Conservation (phyloP, 1,140 invertebrate genomes). For the Drosophila ambigua region DNA sequence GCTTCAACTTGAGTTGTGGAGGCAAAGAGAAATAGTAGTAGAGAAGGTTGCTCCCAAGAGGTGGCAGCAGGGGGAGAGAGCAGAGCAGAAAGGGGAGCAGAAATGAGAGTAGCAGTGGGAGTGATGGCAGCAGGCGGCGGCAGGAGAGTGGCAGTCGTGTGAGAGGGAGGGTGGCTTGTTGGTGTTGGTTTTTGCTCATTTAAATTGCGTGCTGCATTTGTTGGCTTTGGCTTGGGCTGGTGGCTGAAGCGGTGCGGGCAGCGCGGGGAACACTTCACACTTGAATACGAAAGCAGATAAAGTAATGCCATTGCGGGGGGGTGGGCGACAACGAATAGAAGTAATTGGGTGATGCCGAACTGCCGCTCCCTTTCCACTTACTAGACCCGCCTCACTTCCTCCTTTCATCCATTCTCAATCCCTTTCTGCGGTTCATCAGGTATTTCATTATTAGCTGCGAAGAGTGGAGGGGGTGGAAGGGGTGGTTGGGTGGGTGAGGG, state of each 20-base stretch:
- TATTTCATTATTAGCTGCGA: slow-evolving; percentile 50
- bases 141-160: not conserved
- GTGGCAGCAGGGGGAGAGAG: no score
- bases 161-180: slow-evolving; percentile 8
- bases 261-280: slow-evolving; percentile 62
- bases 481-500: not conserved
- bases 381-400: slow-evolving; percentile 13
- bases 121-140: no score
- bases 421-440: slow-evolving; percentile 11
- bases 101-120: no score
- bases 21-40: not conserved
- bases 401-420: slow-evolving; percentile 25
- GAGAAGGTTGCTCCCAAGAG: slow-evolving; percentile 7
- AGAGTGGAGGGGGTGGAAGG: not conserved
- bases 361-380: slow-evolving; percentile 12
- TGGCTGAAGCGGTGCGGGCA: no score
- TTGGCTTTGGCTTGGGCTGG: slow-evolving; percentile 13
- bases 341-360: slow-evolving; percentile 69
- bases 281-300: slow-evolving; percentile 81
- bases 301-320: slow-evolving; percentile 68
- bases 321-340: slow-evolving; percentile 13
- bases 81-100: no score
- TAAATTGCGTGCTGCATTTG: slow-evolving; percentile 80
- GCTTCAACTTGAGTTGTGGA: slow-evolving; percentile 53
- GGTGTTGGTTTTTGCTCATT: slow-evolving; percentile 59